These are phyloP conservation scores for Phylloscopus trochilus DNA, from an alignment of 2,113 vertebrate genomes.

Conservation along the genomic window DNA sequence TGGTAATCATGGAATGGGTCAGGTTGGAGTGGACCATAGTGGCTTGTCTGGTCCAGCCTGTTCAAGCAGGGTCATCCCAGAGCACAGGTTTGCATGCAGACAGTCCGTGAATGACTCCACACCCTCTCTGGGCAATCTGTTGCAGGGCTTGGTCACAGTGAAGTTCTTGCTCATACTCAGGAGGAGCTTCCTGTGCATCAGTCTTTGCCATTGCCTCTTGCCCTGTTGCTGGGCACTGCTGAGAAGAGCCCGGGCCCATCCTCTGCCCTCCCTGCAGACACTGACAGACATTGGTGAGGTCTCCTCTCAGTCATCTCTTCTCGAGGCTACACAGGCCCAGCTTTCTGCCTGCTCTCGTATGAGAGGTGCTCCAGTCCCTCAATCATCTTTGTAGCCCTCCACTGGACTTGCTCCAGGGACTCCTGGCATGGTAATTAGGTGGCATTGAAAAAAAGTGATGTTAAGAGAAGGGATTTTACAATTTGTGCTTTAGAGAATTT, in stretches of 20 bases:
- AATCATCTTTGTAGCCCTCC: neutral
- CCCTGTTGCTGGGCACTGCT: neutral
- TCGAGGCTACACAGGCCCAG: fast-evolving
- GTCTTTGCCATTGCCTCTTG: neutral
- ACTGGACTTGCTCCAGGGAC: neutral
- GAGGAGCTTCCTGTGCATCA: neutral
- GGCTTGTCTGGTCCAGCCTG: neutral
- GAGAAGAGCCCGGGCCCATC: neutral
- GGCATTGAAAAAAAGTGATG: neutral
- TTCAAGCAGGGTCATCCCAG: neutral
- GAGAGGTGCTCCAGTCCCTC: neutral
- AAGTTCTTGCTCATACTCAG: neutral
- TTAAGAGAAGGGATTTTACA: neutral
- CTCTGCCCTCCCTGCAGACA: neutral
- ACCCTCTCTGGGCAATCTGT: neutral
- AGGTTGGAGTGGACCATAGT: neutral
- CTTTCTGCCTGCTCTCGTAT: neutral
- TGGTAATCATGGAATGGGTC: neutral
- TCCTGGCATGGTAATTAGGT: neutral
- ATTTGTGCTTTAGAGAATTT: neutral
- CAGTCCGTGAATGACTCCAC: neutral
- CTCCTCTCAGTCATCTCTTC: neutral
- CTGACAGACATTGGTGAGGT: neutral
- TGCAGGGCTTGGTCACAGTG: neutral
- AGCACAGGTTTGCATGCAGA: neutral